phyloP scores from a whole-genome alignment of 2,888 invertebrate genomes.

The Drosophila diplacantha region DNA sequence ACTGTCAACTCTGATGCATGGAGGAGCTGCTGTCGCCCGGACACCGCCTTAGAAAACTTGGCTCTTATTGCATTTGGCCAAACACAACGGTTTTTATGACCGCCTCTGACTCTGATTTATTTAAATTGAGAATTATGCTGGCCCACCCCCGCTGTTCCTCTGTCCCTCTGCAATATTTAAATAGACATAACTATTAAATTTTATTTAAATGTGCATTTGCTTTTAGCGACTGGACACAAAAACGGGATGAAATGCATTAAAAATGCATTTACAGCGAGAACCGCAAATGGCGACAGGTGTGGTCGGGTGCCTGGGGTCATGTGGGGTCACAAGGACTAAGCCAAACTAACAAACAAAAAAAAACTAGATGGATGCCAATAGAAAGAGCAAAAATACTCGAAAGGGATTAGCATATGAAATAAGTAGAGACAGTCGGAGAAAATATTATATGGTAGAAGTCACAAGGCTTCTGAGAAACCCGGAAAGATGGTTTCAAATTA shows the following conservation, averaged over 20 bases:
- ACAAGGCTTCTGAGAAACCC: not conserved
- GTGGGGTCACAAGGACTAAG: constrained; percentile 6
- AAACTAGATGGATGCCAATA: constrained; percentile 12
- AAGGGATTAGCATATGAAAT: constrained; percentile 25
- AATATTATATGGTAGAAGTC: not conserved
- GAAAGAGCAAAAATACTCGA: constrained; percentile 10
- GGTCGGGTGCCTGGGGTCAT: constrained; percentile 16
- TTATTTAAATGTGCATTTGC: constrained; percentile 45
- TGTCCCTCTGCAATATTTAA: constrained; percentile 27
- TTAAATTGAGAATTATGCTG: constrained; percentile 48
- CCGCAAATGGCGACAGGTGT: constrained; percentile 27
- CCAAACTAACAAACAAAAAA: not conserved
- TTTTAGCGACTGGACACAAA: constrained; percentile 33
- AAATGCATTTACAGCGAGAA: constrained; percentile 37
- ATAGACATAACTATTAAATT: constrained; percentile 41
- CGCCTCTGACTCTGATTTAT: constrained; percentile 51
- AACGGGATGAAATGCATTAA: constrained; percentile 33
- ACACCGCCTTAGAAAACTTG: constrained; percentile 39
- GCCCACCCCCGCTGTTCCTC: not conserved
- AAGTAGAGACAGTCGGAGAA: constrained; percentile 1
- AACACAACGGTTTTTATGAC: constrained; percentile 43
- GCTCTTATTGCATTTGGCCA: constrained; percentile 45
- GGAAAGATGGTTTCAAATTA: not conserved
- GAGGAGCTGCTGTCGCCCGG: constrained; percentile 3
- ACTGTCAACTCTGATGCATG: constrained; percentile 43